These are phyloP conservation scores for Pseudochaenichthys georgianus DNA, from an alignment of 2,797 vertebrate species.

Conservation along the genomic window DNA sequence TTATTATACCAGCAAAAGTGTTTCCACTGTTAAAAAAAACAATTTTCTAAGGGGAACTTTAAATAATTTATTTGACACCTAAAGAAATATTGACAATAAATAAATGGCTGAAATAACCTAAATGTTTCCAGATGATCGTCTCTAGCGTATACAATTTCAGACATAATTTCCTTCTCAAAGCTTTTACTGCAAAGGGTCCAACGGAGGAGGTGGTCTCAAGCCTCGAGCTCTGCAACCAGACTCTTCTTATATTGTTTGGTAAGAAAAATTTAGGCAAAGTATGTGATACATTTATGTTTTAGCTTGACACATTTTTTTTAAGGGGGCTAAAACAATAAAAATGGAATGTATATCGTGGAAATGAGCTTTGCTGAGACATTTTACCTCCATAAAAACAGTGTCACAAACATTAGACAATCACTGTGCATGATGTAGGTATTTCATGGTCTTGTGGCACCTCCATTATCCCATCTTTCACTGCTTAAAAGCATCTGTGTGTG, in stretches of 20 bases:
- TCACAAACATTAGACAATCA: not conserved
- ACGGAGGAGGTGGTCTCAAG: too few relatives aligned
- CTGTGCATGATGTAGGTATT: not conserved
- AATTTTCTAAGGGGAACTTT: too few relatives aligned
- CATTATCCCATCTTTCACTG: conserved; percentile 38
- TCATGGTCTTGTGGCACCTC: not conserved
- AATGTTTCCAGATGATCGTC: too few relatives aligned
- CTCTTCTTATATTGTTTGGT: not conserved
- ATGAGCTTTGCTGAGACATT: not conserved
- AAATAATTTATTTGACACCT: too few relatives aligned
- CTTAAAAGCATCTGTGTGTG: not conserved
- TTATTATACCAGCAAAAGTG: too few relatives aligned
- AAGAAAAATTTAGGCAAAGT: not conserved
- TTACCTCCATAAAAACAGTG: not conserved
- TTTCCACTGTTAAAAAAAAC: too few relatives aligned
- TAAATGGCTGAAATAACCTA: too few relatives aligned
- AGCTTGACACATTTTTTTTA: conserved; percentile 6
- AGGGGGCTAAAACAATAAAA: not conserved
- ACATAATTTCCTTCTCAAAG: too few relatives aligned
- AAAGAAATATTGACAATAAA: too few relatives aligned
- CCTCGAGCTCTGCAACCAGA: too few relatives aligned
- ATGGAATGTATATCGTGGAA: not conserved
- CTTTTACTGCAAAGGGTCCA: too few relatives aligned
- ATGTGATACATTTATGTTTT: not conserved
- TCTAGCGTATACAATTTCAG: too few relatives aligned